These are phyloP conservation scores for Patella ulyssiponensis DNA, from an alignment of 2,888 invertebrate species.

Conservation along the genomic window DNA sequence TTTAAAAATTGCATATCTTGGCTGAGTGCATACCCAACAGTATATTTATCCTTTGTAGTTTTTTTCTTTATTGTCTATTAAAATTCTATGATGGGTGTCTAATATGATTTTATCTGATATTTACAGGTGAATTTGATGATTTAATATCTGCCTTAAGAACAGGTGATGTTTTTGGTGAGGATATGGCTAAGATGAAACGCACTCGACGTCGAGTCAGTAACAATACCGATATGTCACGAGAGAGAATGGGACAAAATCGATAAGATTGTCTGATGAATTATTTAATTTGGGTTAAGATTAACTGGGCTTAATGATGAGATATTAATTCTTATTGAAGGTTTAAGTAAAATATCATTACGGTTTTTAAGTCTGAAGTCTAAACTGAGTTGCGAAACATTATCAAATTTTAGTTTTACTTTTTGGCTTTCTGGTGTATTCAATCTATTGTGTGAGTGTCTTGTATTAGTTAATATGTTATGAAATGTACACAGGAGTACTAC, in stretches of 20 bases:
- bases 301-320: too few relatives aligned
- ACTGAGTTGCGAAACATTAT: too few relatives aligned
- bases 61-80: not conserved
- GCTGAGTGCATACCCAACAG: not conserved
- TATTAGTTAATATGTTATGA: too few relatives aligned
- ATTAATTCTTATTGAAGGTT: too few relatives aligned
- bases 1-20: not conserved
- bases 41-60: not conserved
- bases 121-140: conserved; percentile 91
- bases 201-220: conserved; percentile 77
- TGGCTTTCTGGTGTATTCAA: too few relatives aligned
- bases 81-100: too few relatives aligned
- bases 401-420: too few relatives aligned
- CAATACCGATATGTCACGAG: conserved; percentile 37
- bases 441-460: too few relatives aligned
- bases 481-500: too few relatives aligned
- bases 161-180: conserved; percentile 95
- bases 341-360: too few relatives aligned
- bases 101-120: not conserved
- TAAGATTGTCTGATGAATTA: not conserved
- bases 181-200: conserved; percentile 91
- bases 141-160: conserved; percentile 93
- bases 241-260: conserved; percentile 35
- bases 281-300: not conserved
- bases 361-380: too few relatives aligned